Evolutionary conservation across 2,888 invertebrate species (phyloP).

Genomic region (Marasmarcha lunaedactyla): DNA sequence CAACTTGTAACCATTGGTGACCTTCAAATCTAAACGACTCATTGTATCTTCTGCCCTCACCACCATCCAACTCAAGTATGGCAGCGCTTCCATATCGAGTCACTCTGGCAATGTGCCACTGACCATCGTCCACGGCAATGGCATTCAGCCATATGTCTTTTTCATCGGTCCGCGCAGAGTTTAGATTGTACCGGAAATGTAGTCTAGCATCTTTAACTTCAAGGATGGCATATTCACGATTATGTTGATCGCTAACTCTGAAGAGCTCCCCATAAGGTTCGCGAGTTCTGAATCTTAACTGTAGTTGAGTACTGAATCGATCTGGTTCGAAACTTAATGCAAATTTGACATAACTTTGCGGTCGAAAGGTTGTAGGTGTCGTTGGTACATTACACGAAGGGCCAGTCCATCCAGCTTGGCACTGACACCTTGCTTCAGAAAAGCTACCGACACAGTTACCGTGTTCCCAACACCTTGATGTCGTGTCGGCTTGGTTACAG

Average conservation of each 20-base stretch:
- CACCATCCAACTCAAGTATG: conserved; percentile 92
- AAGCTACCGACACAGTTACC: conserved; percentile 95
- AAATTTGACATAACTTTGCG: conserved; percentile 96
- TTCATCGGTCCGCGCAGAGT: conserved; percentile 91
- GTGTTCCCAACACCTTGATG: conserved; percentile 90
- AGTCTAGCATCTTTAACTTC: conserved; percentile 91
- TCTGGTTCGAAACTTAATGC: conserved; percentile 95
- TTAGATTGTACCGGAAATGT: conserved; percentile 93
- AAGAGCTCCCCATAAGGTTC: conserved; percentile 95
- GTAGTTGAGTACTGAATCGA: conserved; percentile 91
- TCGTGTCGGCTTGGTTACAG: conserved; percentile 88
- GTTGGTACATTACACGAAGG: conserved; percentile 88
- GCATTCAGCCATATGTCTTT: conserved; percentile 91
- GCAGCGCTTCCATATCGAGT: conserved; percentile 94
- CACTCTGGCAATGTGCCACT: conserved; percentile 95
- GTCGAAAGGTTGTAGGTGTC: conserved; percentile 91
- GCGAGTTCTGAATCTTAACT: conserved; percentile 92
- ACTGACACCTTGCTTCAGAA: conserved; percentile 91
- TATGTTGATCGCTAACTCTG: conserved; percentile 93
- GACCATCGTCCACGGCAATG: conserved; percentile 93
- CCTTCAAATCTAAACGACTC: conserved; percentile 92
- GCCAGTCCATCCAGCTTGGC: conserved; percentile 95
- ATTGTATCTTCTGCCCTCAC: conserved; percentile 93
- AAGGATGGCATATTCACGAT: conserved; percentile 92
- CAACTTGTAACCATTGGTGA: conserved; percentile 92